phyloP scores from a whole-genome alignment of 53 echinoderm and acorn worm species.

The Antedon mediterranea region DNA sequence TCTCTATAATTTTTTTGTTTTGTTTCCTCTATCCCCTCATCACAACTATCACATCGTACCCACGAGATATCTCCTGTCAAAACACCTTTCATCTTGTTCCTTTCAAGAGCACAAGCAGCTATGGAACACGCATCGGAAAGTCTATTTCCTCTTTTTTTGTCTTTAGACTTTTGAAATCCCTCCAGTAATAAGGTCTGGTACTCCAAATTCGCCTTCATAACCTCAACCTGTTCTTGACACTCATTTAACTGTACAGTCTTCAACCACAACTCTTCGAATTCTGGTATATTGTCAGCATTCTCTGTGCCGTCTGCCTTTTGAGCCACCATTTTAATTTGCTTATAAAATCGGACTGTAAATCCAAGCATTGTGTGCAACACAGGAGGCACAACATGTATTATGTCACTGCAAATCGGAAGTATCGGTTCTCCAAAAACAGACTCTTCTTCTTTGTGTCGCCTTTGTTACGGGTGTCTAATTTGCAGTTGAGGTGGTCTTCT shows the following conservation, averaged over 20 bases:
- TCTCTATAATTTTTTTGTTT: neutral
- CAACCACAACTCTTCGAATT: no score
- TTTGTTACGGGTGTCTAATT: neutral
- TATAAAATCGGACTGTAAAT: neutral
- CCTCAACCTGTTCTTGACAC: no score
- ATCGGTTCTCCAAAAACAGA: neutral
- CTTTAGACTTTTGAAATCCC: slow-evolving; percentile 2
- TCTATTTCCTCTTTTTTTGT: slow-evolving; percentile 6
- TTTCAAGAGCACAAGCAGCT: slow-evolving; percentile 15
- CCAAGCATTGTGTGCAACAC: slow-evolving; percentile 1
- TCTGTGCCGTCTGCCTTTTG: neutral
- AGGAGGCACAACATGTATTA: slow-evolving; percentile 2
- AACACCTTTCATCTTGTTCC: slow-evolving; percentile 3
- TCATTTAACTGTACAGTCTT: no score
- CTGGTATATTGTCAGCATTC: no score
- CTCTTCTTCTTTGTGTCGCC: no score
- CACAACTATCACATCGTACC: slow-evolving; percentile 11
- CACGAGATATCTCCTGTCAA: neutral
- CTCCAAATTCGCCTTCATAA: neutral
- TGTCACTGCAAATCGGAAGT: neutral
- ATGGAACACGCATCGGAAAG: slow-evolving; percentile 2
- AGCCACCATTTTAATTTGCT: neutral
- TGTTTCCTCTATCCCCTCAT: slow-evolving; percentile 6
- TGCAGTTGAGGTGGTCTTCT: neutral
- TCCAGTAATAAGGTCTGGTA: neutral